Percentiles rank a stretch among this genome's conserved stretches.
Conservation (phyloP, 2,113 vertebrate species). For the Halcyon malimbica region DNA sequence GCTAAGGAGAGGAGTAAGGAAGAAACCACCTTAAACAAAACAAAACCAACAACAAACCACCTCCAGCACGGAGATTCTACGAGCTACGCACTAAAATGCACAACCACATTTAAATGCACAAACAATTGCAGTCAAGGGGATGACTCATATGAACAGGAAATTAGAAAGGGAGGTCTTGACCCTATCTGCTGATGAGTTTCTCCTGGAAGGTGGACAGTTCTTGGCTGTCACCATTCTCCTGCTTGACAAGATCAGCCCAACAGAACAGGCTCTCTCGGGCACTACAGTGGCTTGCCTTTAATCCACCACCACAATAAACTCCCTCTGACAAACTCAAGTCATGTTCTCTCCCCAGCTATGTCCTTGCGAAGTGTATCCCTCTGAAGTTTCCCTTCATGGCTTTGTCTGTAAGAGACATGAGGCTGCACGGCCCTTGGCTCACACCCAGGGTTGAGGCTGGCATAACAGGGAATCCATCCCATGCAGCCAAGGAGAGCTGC, state of each 20-base stretch:
- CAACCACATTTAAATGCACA: constrained; percentile 41
- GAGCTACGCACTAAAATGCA: constrained; percentile 49
- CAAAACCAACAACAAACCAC: constrained; percentile 11
- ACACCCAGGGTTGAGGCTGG: fast-evolving
- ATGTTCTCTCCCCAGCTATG: background rate
- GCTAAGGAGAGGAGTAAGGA: background rate
- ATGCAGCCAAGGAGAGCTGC: background rate
- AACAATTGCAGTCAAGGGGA: constrained; percentile 3
- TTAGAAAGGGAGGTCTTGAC: background rate
- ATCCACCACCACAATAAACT: background rate
- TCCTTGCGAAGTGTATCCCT: background rate
- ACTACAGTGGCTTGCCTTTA: background rate
- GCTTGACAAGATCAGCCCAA: background rate
- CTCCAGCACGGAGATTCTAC: constrained; percentile 26
- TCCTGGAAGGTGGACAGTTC: background rate
- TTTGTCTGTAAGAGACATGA: background rate
- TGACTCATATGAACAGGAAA: background rate
- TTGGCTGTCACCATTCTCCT: background rate
- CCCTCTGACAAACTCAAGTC: background rate
- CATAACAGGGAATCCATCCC: fast-evolving
- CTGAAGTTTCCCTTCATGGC: background rate
- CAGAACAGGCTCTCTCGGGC: background rate
- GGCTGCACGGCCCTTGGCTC: fast-evolving
- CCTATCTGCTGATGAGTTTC: background rate
- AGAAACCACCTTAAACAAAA: constrained; percentile 47